A percentile compares a stretch with the other conserved stretches of the same genome.
phyloP scores from a whole-genome alignment of 2,113 vertebrate species.

The Pseudolaguvia tuberculata region DNA sequence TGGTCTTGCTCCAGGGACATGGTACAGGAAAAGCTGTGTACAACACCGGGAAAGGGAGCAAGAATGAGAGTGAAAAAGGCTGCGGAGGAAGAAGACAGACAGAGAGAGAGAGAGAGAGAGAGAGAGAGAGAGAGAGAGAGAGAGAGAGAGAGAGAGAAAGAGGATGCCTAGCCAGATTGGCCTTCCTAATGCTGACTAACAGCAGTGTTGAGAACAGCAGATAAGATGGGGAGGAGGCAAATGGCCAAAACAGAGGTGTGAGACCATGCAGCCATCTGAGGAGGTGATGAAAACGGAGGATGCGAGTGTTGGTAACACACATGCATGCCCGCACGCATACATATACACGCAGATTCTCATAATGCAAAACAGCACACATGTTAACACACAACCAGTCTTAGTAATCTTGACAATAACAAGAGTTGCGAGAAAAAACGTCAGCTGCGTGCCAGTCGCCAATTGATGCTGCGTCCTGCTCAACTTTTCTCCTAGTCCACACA shows the following conservation, averaged over 20 bases:
- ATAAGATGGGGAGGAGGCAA: constrained; percentile 41
- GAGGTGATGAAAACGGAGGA: constrained; percentile 54
- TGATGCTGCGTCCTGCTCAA: constrained; percentile 20
- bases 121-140: constrained; percentile 30
- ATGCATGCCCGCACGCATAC: constrained; percentile 37
- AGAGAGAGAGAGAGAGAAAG: constrained; percentile 32
- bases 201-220: constrained; percentile 52
- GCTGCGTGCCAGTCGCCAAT: neutral
- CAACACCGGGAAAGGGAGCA: constrained; percentile 47
- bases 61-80: constrained; percentile 23
- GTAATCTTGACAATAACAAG: constrained; percentile 38
- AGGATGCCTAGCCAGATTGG: constrained; percentile 44
- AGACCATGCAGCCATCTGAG: constrained; percentile 58
- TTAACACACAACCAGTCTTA: constrained; percentile 35
- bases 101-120: constrained; percentile 7
- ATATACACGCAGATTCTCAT: constrained; percentile 29
- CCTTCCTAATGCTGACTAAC: constrained; percentile 45
- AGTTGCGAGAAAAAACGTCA: constrained; percentile 17
- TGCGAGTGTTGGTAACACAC: constrained; percentile 54
- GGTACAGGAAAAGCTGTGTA: constrained; percentile 51
- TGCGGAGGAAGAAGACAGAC: constrained; percentile 37
- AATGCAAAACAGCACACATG: constrained; percentile 39
- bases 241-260: constrained; percentile 46
- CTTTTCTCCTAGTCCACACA: constrained; percentile 25
- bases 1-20: constrained; percentile 62